Base-by-base conservation (phyloP, 1,140 invertebrate genomes). In the Calycopis cecrops region DNA sequence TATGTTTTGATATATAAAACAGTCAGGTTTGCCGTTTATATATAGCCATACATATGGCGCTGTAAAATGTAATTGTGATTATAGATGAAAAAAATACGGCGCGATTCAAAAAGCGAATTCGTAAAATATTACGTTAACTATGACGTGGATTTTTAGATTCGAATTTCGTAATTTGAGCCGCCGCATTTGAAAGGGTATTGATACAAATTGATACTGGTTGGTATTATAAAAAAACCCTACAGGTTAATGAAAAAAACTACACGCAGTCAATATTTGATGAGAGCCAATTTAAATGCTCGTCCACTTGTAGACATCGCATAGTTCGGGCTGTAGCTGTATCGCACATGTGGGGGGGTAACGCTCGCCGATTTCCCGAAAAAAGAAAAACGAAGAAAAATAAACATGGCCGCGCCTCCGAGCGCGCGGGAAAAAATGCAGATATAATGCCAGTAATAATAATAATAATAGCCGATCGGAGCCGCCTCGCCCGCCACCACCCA, bases 371-470 rank as follows among this genome's bases (percentile, higher is more conserved):
- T 69, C 70, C 75, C 72, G 65, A 79, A 85, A 85, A 81, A 84
- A 73, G 74, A 77, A 79, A 79, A 78, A 81, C 70, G 68, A 78
- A 79, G 75, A 77, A 81, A 80, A 78, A 85, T 72, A 77, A 84
- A 83, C 81, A 82, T 82, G 79, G 76, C 77, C 67, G 68, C 63
- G 75, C 71, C 67, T 69, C 69, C 69, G 21, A 28, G 79, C 75
- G 79, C 73, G 81, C 72, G 65, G 66, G 71, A 84, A 86, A 83
- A 86, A 85, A 82, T 85, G 78, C 78, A 83, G 83, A 85, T 85
- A 87, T 87, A 85, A 87, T 87, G 79, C 77, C 71, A 72, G 81
- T 87, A 84, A 87, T 85, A 87, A 86, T 85, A 86, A 86, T 85
- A 87, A 86, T 86, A 85, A 85, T 84, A 80, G 79, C 65, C 72